Conservation (phyloP, 2,113 vertebrate genomes). For the Mormyrus lacerda region DNA sequence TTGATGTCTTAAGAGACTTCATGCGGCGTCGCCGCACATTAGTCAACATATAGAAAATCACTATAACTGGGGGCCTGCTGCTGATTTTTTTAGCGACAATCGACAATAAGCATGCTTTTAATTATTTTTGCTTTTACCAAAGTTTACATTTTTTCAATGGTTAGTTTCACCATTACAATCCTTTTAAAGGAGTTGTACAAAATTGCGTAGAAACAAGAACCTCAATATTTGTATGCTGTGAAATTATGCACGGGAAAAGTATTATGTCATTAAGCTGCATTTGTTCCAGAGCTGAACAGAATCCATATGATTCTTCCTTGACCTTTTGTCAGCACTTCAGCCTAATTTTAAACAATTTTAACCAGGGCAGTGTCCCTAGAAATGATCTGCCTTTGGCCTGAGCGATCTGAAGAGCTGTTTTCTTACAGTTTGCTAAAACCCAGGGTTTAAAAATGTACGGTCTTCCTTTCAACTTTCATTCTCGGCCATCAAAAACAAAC, state of each 20-base stretch:
- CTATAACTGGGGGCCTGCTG: constrained; percentile 45
- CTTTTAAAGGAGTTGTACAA: neutral
- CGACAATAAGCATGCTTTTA: constrained; percentile 42
- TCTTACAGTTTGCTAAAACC: neutral
- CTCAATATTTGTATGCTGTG: neutral
- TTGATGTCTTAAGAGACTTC: constrained; percentile 55
- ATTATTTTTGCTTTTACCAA: constrained; percentile 32
- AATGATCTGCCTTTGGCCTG: neutral
- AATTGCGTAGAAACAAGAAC: neutral
- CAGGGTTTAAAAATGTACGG: neutral
- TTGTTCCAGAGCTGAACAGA: neutral
- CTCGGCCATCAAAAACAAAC: neutral
- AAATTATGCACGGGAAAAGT: neutral
- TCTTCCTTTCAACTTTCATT: neutral
- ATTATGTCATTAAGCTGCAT: neutral
- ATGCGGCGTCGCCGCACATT: constrained; percentile 54
- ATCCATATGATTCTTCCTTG: neutral
- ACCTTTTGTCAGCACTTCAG: constrained; percentile 6
- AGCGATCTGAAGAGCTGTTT: neutral
- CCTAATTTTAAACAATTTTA: neutral
- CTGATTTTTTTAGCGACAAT: constrained; percentile 54
- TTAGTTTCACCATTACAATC: neutral
- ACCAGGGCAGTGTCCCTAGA: too few relatives aligned
- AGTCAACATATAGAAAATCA: constrained; percentile 65
- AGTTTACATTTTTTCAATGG: neutral